Percentiles rank a stretch among this genome's conserved stretches.
These are phyloP conservation scores for Pomacea maculata DNA, from an alignment of 1,140 invertebrate species.

Conservation along the genomic window DNA sequence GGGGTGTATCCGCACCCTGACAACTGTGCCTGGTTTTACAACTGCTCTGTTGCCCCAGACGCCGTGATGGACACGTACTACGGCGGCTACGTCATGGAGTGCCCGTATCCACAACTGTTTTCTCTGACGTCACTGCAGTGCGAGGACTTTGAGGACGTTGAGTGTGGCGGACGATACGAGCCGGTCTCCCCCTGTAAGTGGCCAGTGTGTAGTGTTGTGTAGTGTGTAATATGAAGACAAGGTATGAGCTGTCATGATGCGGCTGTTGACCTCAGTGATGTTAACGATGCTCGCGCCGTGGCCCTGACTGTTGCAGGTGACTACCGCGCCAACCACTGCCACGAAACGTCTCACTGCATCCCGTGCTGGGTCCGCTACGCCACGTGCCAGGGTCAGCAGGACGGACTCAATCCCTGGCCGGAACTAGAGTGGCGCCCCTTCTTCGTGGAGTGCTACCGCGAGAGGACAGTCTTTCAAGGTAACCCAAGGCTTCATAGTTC, in stretches of 20 bases:
- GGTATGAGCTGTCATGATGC: neutral
- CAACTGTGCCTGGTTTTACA: constrained; percentile 53
- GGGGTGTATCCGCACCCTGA: constrained; percentile 34
- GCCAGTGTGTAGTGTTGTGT: neutral
- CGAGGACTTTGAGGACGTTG: constrained; percentile 43
- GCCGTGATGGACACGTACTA: constrained; percentile 39
- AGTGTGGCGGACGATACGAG: constrained; percentile 37
- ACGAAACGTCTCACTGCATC: constrained; percentile 42
- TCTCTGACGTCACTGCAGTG: constrained; percentile 35
- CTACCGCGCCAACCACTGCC: constrained; percentile 42
- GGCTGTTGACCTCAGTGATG: neutral
- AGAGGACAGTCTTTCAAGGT: constrained; percentile 42
- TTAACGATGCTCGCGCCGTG: neutral
- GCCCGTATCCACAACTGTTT: constrained; percentile 51
- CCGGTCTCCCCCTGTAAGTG: constrained; percentile 55
- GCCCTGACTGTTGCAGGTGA: constrained; percentile 32
- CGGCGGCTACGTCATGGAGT: constrained; percentile 43
- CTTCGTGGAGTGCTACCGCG: constrained; percentile 42
- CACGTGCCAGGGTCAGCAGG: constrained; percentile 32
- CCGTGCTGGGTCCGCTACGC: constrained; percentile 41
- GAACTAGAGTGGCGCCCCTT: constrained; percentile 42
- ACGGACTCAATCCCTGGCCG: constrained; percentile 43
- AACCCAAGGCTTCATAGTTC: neutral
- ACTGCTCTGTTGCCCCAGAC: constrained; percentile 41
- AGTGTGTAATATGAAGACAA: neutral